These are phyloP conservation scores for Limanda limanda DNA, from an alignment of 2,113 vertebrate species.

Conservation along the genomic window DNA sequence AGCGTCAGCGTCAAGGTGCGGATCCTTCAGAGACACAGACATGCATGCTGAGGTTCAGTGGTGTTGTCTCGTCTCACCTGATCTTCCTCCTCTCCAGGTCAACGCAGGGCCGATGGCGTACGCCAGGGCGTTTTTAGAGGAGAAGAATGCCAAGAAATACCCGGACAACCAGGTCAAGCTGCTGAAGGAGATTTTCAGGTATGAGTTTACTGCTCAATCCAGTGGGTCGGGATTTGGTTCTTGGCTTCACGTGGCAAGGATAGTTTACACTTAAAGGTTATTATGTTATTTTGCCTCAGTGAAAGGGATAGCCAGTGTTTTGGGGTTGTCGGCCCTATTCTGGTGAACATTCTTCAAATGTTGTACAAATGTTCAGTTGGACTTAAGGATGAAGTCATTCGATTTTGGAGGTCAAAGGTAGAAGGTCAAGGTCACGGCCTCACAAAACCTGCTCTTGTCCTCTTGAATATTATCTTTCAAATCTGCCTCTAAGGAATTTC, in stretches of 20 bases:
- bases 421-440: background rate
- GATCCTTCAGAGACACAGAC: background rate
- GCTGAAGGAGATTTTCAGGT: slow-evolving; percentile 99
- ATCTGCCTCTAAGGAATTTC: too few species aligned
- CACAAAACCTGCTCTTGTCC: too few species aligned
- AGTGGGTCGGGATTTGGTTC: background rate
- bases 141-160: slow-evolving; percentile 97
- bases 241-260: too few species aligned
- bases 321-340: too few species aligned
- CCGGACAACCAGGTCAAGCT: slow-evolving; percentile 99
- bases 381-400: too few species aligned
- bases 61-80: slow-evolving; percentile 21
- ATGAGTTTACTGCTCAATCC: slow-evolving; percentile 29
- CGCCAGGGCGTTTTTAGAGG: slow-evolving; percentile 95
- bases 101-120: slow-evolving; percentile 99
- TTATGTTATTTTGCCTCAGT: too few species aligned
- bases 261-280: too few species aligned
- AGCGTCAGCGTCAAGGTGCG: slow-evolving; percentile 91
- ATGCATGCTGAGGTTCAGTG: background rate
- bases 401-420: background rate
- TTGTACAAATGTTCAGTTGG: too few species aligned
- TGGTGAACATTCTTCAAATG: too few species aligned
- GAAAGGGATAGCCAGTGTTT: too few species aligned
- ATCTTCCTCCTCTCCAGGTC: slow-evolving; percentile 79
- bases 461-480: too few species aligned